Conservation (phyloP, 2,888 invertebrate genomes). For the Tridacna crocea region DNA sequence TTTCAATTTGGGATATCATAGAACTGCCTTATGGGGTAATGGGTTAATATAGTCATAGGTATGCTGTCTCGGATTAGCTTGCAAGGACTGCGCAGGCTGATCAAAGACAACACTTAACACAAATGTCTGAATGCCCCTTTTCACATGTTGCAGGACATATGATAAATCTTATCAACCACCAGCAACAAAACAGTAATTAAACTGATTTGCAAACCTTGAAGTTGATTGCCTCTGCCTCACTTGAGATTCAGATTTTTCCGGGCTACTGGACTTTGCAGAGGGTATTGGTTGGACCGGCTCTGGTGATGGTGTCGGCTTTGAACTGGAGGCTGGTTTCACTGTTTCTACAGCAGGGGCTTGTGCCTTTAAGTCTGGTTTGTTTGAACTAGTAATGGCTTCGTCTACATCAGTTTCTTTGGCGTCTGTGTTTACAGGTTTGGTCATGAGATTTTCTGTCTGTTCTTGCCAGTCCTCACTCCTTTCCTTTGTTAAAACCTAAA, state of each 20-base stretch:
- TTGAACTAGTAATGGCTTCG: conserved; percentile 24
- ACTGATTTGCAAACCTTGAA: conserved; percentile 26
- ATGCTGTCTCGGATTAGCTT: too few species aligned
- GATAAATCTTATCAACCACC: too few species aligned
- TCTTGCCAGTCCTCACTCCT: conserved; percentile 71
- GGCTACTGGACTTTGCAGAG: conserved; percentile 37
- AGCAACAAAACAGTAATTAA: too few species aligned
- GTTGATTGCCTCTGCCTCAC: conserved; percentile 21
- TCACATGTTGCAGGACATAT: too few species aligned
- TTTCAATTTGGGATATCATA: too few species aligned
- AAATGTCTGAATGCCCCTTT: too few species aligned
- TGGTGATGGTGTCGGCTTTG: conserved; percentile 27
- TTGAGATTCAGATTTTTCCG: conserved; percentile 2
- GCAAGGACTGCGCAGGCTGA: too few species aligned
- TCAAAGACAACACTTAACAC: too few species aligned
- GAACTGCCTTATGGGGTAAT: too few species aligned
- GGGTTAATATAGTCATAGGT: too few species aligned
- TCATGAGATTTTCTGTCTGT: conserved; percentile 55
- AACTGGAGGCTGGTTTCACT: background rate
- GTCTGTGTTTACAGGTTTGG: conserved; percentile 30
- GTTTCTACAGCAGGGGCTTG: conserved; percentile 1
- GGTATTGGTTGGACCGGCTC: conserved; percentile 45
- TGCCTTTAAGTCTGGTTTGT: conserved; percentile 3
- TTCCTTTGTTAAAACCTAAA: conserved; percentile 76
- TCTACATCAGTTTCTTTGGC: conserved; percentile 52